Conservation (phyloP, 2,113 vertebrate species). For the Gallinago undulata region DNA sequence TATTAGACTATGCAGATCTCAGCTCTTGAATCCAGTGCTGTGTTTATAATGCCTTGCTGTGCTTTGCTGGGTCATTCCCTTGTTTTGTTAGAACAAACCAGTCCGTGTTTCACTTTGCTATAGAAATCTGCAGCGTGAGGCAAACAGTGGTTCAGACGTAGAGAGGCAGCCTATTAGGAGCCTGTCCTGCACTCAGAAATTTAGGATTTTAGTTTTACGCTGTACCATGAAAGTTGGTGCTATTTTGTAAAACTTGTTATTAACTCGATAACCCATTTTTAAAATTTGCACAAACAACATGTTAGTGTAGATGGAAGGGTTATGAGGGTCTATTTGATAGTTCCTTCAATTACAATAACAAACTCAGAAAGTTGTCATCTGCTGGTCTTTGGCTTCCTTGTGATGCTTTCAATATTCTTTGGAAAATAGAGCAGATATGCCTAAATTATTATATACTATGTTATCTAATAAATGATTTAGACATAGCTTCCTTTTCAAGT, state of each 20-base stretch:
- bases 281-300: background rate
- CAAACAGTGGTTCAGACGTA: constrained; percentile 34
- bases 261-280: background rate
- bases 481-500: background rate
- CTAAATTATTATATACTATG: background rate
- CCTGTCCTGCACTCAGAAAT: constrained; percentile 34
- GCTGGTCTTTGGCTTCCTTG: background rate
- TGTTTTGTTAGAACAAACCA: constrained; percentile 45
- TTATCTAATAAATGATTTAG: background rate
- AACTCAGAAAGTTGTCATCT: background rate
- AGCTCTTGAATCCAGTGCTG: background rate
- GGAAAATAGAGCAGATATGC: background rate
- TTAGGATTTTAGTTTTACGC: constrained; percentile 49
- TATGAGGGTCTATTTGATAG: background rate
- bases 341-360: background rate
- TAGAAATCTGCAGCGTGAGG: constrained; percentile 53
- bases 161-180: constrained; percentile 37
- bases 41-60: constrained; percentile 35
- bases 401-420: background rate
- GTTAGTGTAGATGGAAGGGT: background rate
- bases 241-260: constrained; percentile 28
- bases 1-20: constrained; percentile 40
- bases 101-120: background rate
- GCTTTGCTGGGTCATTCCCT: constrained; percentile 50
- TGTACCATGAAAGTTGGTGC: constrained; percentile 24